Conservation (phyloP, 2,797 vertebrate species). For the Hippocampus kuda region DNA sequence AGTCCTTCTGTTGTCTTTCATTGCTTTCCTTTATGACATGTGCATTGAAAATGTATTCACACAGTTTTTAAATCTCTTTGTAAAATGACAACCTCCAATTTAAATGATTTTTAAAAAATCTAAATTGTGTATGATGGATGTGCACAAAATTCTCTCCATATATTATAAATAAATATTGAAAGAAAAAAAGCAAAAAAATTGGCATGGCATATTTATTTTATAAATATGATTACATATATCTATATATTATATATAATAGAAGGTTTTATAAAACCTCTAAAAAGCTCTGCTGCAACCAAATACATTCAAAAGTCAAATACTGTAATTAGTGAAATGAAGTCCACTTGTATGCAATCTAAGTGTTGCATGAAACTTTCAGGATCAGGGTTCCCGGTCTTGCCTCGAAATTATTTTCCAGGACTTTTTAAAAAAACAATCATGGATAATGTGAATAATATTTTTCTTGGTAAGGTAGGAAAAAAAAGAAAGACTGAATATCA, state of each 20-base stretch:
- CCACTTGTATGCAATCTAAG: too few species aligned
- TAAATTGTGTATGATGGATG: neutral
- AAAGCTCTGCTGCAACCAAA: neutral
- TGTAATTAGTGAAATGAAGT: too few species aligned
- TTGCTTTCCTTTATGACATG: neutral
- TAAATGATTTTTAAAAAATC: neutral
- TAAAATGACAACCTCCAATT: neutral
- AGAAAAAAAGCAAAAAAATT: neutral
- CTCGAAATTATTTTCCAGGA: too few species aligned
- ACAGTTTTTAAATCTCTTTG: neutral
- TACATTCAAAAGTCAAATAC: neutral
- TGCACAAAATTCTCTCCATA: neutral
- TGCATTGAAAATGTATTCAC: neutral
- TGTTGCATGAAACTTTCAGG: too few species aligned
- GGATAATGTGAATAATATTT: too few species aligned
- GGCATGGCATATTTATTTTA: too few species aligned
- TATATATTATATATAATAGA: too few species aligned
- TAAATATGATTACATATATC: too few species aligned
- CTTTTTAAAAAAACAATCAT: too few species aligned
- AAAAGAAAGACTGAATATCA: too few species aligned
- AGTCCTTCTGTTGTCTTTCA: conserved; percentile 8
- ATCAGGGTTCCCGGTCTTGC: too few species aligned
- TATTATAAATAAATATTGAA: neutral
- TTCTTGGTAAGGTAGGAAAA: too few species aligned
- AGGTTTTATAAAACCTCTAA: neutral